phyloP scores from a whole-genome alignment of 1,140 invertebrate species.

The Glossosoma conforme region DNA sequence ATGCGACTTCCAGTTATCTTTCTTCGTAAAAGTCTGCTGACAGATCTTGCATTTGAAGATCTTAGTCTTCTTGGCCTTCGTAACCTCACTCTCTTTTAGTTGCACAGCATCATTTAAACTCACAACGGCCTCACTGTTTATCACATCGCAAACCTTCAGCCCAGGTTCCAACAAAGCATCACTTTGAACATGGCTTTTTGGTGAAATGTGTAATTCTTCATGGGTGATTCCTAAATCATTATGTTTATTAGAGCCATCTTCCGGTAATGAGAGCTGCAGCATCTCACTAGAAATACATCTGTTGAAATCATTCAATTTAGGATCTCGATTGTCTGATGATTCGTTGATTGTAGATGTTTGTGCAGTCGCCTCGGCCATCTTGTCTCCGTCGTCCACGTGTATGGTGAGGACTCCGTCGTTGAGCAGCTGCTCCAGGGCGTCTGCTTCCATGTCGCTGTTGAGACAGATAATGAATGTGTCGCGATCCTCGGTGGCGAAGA shows the following conservation, averaged over 20 bases:
- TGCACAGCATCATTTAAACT: no score
- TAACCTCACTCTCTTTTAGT: no score
- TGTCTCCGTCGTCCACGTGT: constrained; percentile 23
- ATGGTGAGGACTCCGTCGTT: constrained; percentile 38
- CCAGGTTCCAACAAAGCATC: no score
- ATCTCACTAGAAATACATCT: no score
- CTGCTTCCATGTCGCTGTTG: constrained; percentile 45
- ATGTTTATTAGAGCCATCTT: no score
- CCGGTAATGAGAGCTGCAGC: no score
- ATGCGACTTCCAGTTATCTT: constrained; percentile 44
- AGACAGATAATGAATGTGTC: constrained; percentile 48
- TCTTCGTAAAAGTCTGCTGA: constrained; percentile 42
- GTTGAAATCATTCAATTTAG: no score
- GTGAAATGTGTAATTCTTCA: no score
- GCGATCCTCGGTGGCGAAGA: constrained; percentile 45
- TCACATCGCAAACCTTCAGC: no score
- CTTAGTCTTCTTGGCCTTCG: constrained; percentile 28
- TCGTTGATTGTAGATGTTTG: background rate
- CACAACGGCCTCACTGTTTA: no score
- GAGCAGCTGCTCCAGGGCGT: constrained; percentile 41
- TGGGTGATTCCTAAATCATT: no score
- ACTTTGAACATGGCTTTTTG: no score
- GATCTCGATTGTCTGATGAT: background rate
- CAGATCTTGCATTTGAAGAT: constrained; percentile 38
- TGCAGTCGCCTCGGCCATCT: background rate